Evolutionary conservation across 2,113 vertebrate species (phyloP).

Genomic region (Cromileptes altivelis): DNA sequence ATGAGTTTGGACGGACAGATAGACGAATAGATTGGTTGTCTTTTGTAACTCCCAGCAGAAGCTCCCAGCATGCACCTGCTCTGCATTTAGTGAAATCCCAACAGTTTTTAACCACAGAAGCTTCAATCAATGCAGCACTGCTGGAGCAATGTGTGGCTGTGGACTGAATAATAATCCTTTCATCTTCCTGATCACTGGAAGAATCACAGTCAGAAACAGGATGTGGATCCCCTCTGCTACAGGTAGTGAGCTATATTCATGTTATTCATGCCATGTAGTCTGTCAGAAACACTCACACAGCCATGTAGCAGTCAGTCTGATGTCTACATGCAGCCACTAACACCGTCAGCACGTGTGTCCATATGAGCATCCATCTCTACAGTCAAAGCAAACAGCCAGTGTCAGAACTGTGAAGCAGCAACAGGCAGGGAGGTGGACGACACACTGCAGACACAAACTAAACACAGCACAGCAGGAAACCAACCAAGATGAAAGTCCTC

Average conservation of each 20-base stretch:
- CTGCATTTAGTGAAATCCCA: conserved; percentile 5
- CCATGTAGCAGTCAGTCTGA: background rate
- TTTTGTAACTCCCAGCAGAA: background rate
- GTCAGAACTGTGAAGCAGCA: conserved; percentile 1
- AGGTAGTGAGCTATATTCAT: background rate
- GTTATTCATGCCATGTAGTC: background rate
- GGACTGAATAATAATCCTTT: conserved; percentile 16
- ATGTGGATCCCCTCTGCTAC: background rate
- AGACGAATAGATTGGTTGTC: background rate
- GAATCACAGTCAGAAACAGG: background rate
- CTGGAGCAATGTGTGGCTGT: conserved; percentile 6
- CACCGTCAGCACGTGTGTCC: conserved; percentile 6
- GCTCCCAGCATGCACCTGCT: background rate
- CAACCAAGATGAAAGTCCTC: background rate
- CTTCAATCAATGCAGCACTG: background rate
- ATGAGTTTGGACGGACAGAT: background rate
- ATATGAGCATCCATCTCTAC: conserved; percentile 10
- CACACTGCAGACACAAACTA: conserved; percentile 3
- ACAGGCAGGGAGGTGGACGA: background rate
- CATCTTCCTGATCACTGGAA: conserved; percentile 8
- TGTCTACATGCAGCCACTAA: background rate
- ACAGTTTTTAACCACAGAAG: conserved; percentile 10
- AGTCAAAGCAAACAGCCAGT: background rate
- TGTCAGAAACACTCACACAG: background rate
- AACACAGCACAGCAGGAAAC: background rate